phyloP scores from a whole-genome alignment of 2,113 vertebrate species.

The Solenodon paradoxus region DNA sequence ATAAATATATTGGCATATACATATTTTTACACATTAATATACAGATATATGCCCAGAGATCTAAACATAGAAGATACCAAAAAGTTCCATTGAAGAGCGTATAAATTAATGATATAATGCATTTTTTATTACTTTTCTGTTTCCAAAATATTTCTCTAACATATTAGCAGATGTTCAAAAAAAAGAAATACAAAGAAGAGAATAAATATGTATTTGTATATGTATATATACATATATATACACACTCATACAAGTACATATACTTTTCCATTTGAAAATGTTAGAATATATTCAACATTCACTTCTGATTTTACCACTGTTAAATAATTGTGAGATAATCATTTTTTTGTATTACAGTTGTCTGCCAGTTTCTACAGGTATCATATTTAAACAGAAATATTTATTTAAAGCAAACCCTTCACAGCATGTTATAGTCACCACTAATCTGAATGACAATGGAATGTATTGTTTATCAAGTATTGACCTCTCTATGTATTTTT shows the following conservation, averaged over 20 bases:
- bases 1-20: background rate
- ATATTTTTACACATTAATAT: background rate
- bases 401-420: constrained; percentile 40
- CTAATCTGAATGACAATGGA: background rate
- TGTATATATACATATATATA: background rate
- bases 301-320: constrained; percentile 34
- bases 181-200: background rate
- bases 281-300: constrained; percentile 52
- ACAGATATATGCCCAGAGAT: background rate
- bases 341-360: constrained; percentile 37
- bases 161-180: background rate
- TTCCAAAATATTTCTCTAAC: constrained; percentile 40
- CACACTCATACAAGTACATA: background rate
- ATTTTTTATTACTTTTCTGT: constrained; percentile 54
- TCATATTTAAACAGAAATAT: constrained; percentile 22
- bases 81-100: background rate
- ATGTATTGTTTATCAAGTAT: background rate
- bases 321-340: background rate
- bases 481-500: background rate
- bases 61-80: background rate
- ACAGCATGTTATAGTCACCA: background rate
- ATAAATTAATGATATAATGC: background rate
- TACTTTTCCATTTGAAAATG: constrained; percentile 11
- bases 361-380: background rate
- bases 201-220: background rate